Evolutionary conservation across 2,888 invertebrate species (phyloP), one percentile per base, ranked within the genome.

Genomic region (Harpalus rufipes): DNA sequence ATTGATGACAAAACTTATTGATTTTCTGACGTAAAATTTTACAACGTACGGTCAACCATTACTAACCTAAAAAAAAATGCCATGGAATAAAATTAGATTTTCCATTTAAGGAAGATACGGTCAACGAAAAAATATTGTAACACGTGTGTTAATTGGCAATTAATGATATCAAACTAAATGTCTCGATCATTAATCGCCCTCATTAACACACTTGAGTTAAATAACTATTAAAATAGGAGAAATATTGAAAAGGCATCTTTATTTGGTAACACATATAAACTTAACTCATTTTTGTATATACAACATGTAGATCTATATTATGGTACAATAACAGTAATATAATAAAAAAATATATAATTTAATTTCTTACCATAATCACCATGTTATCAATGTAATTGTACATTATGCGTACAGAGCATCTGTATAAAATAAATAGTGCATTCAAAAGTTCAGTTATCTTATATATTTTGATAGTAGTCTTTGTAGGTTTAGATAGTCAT

Each of bases 351-450:
- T 85, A 85, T 80, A 85, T 85, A 85, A 79, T 85, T 85, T 85
- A 85, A 80, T 83, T 61, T 85, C 80, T 85, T 85, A 85, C 80
- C 79, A 85, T 85, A 85, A 87, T 88, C 89, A 91, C 90, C 84
- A 84, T 83, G 63, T 84, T 78, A 78, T 76, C 59, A 76, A 76
- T 76, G 63, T 80, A 80, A 80, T 65, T 84, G 76, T 84, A 84
- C 78, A 84, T 61, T 78, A 51, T 65, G 78, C 63, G 68, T 80
- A 68, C 10, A 59, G 84, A 59, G 84, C 78, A 65, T 84, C 51
- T 84, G 78, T 84, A 84, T 84, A 78, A 84, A 84, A 84, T 84
- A 84, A 84, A 84, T 84, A 84, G 84, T 78, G 84, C 84, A 84
- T 78, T 72, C 84, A 76, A 78, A 84, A 84, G 78, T 84, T 78